These are phyloP conservation scores for Meriones psammophilus DNA, from an alignment of 2,797 vertebrate genomes.

Conservation along the genomic window DNA sequence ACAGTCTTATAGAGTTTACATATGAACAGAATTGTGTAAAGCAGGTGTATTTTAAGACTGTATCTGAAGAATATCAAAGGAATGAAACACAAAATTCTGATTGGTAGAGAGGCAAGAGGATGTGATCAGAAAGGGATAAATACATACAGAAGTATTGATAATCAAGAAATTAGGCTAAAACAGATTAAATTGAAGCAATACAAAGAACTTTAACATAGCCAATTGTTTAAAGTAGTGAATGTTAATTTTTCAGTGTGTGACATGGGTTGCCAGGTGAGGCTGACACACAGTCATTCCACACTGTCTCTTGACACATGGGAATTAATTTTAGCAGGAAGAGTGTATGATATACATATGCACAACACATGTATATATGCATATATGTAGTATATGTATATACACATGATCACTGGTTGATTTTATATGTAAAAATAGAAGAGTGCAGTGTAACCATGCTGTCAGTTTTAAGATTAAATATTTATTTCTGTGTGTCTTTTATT, in stretches of 20 bases:
- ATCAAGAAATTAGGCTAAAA: slow-evolving; percentile 17
- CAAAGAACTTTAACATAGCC: slow-evolving; percentile 18
- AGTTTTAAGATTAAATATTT: slow-evolving; percentile 19
- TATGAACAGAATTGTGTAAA: not conserved
- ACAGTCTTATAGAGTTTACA: not conserved
- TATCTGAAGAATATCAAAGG: not conserved
- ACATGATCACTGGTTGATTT: not conserved
- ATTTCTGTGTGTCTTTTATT: not conserved
- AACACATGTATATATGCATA: not conserved
- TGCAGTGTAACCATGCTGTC: not conserved
- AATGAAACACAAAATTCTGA: slow-evolving; percentile 43
- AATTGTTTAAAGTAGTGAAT: slow-evolving; percentile 14
- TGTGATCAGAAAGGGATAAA: not conserved
- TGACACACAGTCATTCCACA: not conserved
- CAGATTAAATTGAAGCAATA: slow-evolving; percentile 1
- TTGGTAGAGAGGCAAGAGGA: not conserved
- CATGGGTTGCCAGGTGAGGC: not conserved
- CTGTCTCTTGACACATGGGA: not conserved
- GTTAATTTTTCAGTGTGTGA: slow-evolving; percentile 12
- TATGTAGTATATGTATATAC: not conserved
- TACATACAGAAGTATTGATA: not conserved
- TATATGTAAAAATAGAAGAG: slow-evolving; percentile 3
- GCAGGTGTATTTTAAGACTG: not conserved
- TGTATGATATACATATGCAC: not conserved
- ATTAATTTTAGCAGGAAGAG: not conserved